Evolutionary conservation across 2,888 invertebrate species (phyloP), one percentile per base, ranked within the genome.

Genomic region (Napeogenes sylphis): DNA sequence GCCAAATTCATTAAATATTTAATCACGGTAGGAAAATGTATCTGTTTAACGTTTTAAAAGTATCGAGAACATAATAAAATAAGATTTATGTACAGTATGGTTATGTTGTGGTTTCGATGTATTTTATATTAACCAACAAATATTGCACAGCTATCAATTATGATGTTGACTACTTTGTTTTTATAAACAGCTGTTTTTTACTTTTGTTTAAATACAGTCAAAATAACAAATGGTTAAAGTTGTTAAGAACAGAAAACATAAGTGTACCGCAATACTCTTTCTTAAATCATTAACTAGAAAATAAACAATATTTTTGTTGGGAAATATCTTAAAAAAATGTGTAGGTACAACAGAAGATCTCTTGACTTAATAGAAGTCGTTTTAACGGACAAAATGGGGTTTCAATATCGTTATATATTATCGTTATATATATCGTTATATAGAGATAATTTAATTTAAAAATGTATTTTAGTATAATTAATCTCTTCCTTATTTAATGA

Each of bases 81-180:
- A 30, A 71, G 72, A 74, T 75, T 61, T 67, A 66, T 59, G 61
- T 63, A 59, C 55, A 62, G 62, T 68, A 70, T 68, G 64, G 64
- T 64, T 70, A 72, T 47, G n/a, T 47, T 4, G 8, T 3, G 14
- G 47, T 10, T 51, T 30, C 21, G 4, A 12, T 51, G 8, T 42
- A 42, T 51, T 21, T 51, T 30, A 51, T 51, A 51, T 30, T 8
- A 47, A 51, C 6, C 51, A 5, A 30, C 51, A 30, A 14, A n/a
- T 47, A n/a, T 13, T 47, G 51, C 8, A 51, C 8, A 8, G 8
- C 8, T 8, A 51, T 47, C n/a, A 4, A 47, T 30, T 30, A 12
- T 51, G 30, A 6, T 30, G 30, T 30, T 8, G n/a, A 21, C 21
- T 21, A 21, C 30, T 30, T 4, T 30, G 4, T 30, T 30, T 30